Conservation (phyloP, 1,140 invertebrate genomes). For the Macrobrachium nipponense region DNA sequence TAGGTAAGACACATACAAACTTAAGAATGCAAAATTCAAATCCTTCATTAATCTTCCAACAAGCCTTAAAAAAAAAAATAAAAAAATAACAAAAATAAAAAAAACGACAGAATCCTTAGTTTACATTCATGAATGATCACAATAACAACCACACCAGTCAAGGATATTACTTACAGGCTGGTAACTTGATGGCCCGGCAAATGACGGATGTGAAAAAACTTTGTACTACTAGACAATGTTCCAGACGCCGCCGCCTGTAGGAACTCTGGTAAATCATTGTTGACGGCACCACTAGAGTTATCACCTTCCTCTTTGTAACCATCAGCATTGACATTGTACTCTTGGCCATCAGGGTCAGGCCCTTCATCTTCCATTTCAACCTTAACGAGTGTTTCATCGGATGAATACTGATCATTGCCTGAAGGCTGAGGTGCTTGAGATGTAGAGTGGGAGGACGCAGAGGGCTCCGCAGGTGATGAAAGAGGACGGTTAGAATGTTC, state of each 20-base stretch:
- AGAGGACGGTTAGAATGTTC: slow-evolving; percentile 52
- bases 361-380: slow-evolving; percentile 62
- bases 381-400: slow-evolving; percentile 55
- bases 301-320: slow-evolving; percentile 61
- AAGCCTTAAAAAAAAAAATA: too few species aligned
- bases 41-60: too few species aligned
- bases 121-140: background rate
- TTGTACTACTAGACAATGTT: slow-evolving; percentile 43
- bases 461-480: slow-evolving; percentile 42
- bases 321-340: slow-evolving; percentile 58
- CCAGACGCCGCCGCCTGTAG: slow-evolving; percentile 59
- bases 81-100: background rate
- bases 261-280: slow-evolving; percentile 62
- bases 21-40: background rate
- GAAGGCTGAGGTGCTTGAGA: slow-evolving; percentile 19
- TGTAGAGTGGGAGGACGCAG: slow-evolving; percentile 23
- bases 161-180: slow-evolving; percentile 56
- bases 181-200: slow-evolving; percentile 61
- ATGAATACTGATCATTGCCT: slow-evolving; percentile 32
- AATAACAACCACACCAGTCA: background rate
- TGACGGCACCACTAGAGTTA: slow-evolving; percentile 54
- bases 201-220: slow-evolving; percentile 54
- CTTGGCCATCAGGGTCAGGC: slow-evolving; percentile 35
- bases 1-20: too few species aligned
- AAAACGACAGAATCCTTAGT: background rate